Evolutionary conservation across 2,113 vertebrate species (phyloP).

Genomic region (Pleuronectes platessa): DNA sequence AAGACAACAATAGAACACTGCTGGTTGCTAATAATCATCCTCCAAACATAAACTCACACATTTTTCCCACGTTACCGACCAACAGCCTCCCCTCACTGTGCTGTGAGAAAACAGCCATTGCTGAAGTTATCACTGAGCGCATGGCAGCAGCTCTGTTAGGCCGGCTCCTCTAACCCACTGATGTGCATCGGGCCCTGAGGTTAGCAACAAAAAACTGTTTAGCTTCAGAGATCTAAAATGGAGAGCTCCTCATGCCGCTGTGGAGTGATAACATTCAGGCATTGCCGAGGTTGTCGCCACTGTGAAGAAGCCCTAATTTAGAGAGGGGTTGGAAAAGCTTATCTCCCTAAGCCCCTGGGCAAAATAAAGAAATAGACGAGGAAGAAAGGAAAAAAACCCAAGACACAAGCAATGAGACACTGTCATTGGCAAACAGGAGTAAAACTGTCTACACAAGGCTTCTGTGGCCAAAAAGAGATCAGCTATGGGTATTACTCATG

Average conservation of each 20-base stretch:
- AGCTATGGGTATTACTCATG: conserved; percentile 38
- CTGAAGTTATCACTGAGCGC: conserved; percentile 48
- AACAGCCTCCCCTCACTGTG: background rate
- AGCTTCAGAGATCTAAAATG: conserved; percentile 72
- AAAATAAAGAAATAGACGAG: conserved; percentile 60
- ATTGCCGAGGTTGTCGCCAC: conserved; percentile 64
- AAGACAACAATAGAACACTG: background rate
- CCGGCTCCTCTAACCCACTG: conserved; percentile 38
- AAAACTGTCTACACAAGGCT: conserved; percentile 31
- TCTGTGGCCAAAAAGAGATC: conserved; percentile 28
- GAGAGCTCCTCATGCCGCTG: conserved; percentile 62
- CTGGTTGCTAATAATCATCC: background rate
- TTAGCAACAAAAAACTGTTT: conserved; percentile 64
- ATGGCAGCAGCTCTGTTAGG: conserved; percentile 45
- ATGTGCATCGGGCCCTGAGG: conserved; percentile 59
- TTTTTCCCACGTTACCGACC: background rate
- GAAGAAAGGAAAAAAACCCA: conserved; percentile 18
- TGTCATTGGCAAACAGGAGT: conserved; percentile 38
- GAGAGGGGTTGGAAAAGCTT: conserved; percentile 74
- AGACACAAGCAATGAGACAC: conserved; percentile 55
- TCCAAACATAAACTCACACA: conserved; percentile 4
- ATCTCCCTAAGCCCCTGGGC: conserved; percentile 70
- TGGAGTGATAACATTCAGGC: conserved; percentile 73
- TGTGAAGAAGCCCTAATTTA: conserved; percentile 81
- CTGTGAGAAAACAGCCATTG: conserved; percentile 21